phyloP scores from a whole-genome alignment of 2,888 invertebrate species.

The Meiosimyza decipiens region DNA sequence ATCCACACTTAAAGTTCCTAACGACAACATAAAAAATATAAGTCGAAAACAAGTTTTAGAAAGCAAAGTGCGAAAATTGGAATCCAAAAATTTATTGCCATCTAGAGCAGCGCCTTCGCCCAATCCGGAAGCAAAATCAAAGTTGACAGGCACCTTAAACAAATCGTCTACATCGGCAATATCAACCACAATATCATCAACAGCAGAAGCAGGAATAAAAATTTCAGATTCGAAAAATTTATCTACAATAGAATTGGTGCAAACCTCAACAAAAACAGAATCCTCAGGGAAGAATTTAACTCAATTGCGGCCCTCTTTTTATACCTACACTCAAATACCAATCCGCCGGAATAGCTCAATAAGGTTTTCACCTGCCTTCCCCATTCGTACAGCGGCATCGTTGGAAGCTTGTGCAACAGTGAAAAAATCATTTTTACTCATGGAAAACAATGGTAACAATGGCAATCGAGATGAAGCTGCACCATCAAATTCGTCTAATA shows the following conservation, averaged over 20 bases:
- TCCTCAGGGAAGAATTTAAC: not conserved
- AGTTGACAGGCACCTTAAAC: not conserved
- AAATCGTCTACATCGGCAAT: not conserved
- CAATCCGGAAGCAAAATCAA: not conserved
- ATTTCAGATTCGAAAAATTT: not conserved
- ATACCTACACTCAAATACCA: not conserved
- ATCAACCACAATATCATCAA: not conserved
- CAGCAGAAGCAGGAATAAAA: not conserved
- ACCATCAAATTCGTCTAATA: constrained; percentile 35
- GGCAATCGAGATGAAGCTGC: constrained; percentile 18
- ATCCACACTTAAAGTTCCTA: no score
- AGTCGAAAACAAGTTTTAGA: constrained; percentile 4
- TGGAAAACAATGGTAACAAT: constrained; percentile 16
- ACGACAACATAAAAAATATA: not conserved
- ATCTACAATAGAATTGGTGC: not conserved
- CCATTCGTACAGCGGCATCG: constrained; percentile 4
- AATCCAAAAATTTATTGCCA: not conserved
- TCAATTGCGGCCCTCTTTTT: not conserved
- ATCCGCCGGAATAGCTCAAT: constrained; percentile 14
- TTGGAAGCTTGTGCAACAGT: not conserved
- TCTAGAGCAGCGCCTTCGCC: not conserved
- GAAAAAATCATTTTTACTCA: not conserved
- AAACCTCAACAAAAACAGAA: not conserved
- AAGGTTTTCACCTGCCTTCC: not conserved
- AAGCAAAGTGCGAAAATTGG: constrained; percentile 12